These are phyloP conservation scores for Heliconius himera DNA, from an alignment of 1,140 invertebrate genomes.

Conservation along the genomic window DNA sequence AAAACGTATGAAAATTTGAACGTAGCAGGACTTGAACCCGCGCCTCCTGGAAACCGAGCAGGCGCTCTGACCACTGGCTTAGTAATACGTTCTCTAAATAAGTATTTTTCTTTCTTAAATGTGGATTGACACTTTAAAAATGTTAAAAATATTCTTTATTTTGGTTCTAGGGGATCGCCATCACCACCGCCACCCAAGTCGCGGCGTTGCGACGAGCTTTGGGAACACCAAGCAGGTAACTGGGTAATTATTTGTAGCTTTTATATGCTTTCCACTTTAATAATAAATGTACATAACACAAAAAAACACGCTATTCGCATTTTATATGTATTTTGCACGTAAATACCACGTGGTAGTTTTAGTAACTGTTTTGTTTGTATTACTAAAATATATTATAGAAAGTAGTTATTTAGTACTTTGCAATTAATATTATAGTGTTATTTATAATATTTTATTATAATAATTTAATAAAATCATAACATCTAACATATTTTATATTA, in stretches of 20 bases:
- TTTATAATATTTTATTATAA: not conserved
- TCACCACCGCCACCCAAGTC: conserved; percentile 74
- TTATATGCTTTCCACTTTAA: conserved; percentile 37
- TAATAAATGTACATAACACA: not conserved
- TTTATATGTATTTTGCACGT: not conserved
- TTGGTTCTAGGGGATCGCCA: conserved; percentile 55
- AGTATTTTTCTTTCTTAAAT: too few relatives aligned
- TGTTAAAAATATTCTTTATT: too few relatives aligned
- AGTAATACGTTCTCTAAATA: too few relatives aligned
- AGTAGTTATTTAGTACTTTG: not conserved
- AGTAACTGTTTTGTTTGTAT: not conserved
- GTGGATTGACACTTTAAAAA: too few relatives aligned
- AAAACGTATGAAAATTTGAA: too few relatives aligned
- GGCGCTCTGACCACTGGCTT: too few relatives aligned
- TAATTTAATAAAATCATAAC: not conserved
- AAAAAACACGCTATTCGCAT: not conserved
- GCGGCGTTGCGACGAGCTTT: conserved; percentile 63
- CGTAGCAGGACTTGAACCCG: too few relatives aligned
- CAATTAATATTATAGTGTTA: not conserved
- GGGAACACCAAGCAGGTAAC: conserved; percentile 77
- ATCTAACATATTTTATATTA: too few relatives aligned
- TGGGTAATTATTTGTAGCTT: conserved; percentile 75
- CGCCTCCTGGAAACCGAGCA: too few relatives aligned
- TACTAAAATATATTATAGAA: not conserved
- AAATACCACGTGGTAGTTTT: not conserved